A percentile compares a stretch with the other conserved stretches of the same genome.
phyloP scores from a whole-genome alignment of 2,113 vertebrate species.

The Pseudopipra pipra region DNA sequence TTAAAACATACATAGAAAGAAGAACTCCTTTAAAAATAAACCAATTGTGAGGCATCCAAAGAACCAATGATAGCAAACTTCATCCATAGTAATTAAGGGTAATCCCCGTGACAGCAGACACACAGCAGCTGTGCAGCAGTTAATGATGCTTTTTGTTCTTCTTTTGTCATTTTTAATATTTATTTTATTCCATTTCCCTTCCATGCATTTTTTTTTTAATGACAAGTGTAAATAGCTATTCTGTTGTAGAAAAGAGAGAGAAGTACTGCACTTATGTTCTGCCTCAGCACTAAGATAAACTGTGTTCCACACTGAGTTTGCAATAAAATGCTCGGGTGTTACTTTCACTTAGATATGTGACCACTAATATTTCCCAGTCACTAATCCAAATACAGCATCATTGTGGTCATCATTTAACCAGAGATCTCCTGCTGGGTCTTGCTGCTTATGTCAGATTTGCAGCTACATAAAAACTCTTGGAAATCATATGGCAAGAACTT shows the following conservation, averaged over 20 bases:
- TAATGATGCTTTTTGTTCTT: conserved; percentile 40
- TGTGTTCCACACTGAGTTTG: not conserved
- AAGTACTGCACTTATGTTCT: not conserved
- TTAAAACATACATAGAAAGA: not conserved
- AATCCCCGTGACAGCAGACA: conserved; percentile 29
- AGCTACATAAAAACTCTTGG: not conserved
- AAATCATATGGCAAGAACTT: not conserved
- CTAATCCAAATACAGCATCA: not conserved
- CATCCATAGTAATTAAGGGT: conserved; percentile 46
- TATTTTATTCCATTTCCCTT: conserved; percentile 18
- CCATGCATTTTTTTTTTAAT: no score
- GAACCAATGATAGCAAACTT: conserved; percentile 45
- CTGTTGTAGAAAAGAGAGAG: not conserved
- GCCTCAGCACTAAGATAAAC: not conserved
- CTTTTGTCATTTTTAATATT: conserved; percentile 46
- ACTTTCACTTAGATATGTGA: not conserved
- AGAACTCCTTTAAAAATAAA: conserved; percentile 45
- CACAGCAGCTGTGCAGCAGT: conserved; percentile 41
- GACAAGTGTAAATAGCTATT: not conserved
- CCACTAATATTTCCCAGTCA: not conserved
- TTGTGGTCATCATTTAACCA: not conserved
- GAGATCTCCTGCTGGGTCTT: not conserved
- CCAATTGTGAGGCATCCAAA: conserved; percentile 9
- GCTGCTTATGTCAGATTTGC: not conserved
- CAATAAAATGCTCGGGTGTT: not conserved